phyloP scores from a whole-genome alignment of 2,888 invertebrate genomes.

The Acheta domesticus region DNA sequence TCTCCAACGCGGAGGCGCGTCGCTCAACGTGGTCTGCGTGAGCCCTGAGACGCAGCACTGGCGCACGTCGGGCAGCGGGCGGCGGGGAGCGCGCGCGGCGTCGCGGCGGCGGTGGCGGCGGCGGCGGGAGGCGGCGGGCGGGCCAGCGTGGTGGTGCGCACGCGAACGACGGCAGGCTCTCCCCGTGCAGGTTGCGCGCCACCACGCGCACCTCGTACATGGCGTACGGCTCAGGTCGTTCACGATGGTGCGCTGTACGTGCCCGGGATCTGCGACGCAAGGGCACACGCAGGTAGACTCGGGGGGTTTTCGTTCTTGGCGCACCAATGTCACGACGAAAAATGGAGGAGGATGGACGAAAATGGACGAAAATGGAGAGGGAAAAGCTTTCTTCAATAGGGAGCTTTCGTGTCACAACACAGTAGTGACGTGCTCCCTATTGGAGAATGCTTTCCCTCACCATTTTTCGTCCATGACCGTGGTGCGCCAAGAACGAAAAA shows the following conservation, averaged over 20 bases:
- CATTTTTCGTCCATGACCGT: no score
- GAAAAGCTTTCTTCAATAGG: no score
- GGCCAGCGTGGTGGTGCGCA: constrained; percentile 70
- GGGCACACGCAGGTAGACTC: no score
- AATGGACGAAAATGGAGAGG: no score
- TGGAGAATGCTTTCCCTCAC: no score
- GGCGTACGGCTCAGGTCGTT: constrained; percentile 68
- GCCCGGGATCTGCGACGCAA: constrained; percentile 52
- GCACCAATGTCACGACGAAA: no score
- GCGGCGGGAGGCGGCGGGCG: constrained; percentile 63
- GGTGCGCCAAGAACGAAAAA: no score
- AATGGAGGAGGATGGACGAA: no score
- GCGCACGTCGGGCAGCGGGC: constrained; percentile 73
- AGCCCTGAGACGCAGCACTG: constrained; percentile 71
- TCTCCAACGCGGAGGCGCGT: no score
- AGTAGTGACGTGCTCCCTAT: no score
- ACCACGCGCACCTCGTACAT: constrained; percentile 79
- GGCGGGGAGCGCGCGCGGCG: constrained; percentile 55
- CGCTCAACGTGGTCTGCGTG: constrained; percentile 59
- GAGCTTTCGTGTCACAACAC: no score
- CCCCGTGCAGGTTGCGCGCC: constrained; percentile 69
- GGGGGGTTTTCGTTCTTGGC: no score
- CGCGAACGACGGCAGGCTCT: constrained; percentile 71
- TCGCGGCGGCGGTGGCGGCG: constrained; percentile 56
- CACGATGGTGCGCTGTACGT: constrained; percentile 58